phyloP scores from a whole-genome alignment of 1,140 invertebrate genomes.

The Doryteuthis pealeii region DNA sequence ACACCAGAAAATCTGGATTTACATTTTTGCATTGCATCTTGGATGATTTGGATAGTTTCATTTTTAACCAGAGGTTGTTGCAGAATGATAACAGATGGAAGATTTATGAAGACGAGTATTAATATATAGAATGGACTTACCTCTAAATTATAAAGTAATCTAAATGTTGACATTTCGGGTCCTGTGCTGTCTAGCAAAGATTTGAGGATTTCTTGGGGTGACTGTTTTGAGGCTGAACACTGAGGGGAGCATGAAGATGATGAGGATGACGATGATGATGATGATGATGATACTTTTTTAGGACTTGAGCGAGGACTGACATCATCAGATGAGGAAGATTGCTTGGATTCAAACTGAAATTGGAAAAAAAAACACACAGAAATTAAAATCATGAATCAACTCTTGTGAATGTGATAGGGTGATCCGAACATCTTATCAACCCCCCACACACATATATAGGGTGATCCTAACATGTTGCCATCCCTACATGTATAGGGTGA shows the following conservation, averaged over 20 bases:
- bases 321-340: conserved; percentile 42
- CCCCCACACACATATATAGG: too few relatives aligned
- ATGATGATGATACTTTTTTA: conserved; percentile 42
- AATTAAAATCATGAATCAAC: too few relatives aligned
- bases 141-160: conserved; percentile 64
- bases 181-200: conserved; percentile 57
- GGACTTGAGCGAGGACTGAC: conserved; percentile 55
- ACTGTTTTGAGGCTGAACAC: conserved; percentile 22
- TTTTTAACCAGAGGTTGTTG: too few relatives aligned
- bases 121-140: conserved; percentile 49
- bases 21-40: too few relatives aligned
- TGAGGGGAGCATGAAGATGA: conserved; percentile 3
- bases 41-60: too few relatives aligned
- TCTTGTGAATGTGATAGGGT: too few relatives aligned
- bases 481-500: too few relatives aligned
- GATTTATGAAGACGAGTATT: too few relatives aligned
- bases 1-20: too few relatives aligned
- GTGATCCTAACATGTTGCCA: too few relatives aligned
- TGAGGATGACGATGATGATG: conserved; percentile 23
- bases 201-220: conserved; percentile 56
- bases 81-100: too few relatives aligned
- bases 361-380: neutral
- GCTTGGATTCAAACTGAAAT: conserved; percentile 26
- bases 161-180: conserved; percentile 62
- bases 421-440: too few relatives aligned